Conservation (phyloP, 2,797 vertebrate genomes). For the Takifugu rubripes region DNA sequence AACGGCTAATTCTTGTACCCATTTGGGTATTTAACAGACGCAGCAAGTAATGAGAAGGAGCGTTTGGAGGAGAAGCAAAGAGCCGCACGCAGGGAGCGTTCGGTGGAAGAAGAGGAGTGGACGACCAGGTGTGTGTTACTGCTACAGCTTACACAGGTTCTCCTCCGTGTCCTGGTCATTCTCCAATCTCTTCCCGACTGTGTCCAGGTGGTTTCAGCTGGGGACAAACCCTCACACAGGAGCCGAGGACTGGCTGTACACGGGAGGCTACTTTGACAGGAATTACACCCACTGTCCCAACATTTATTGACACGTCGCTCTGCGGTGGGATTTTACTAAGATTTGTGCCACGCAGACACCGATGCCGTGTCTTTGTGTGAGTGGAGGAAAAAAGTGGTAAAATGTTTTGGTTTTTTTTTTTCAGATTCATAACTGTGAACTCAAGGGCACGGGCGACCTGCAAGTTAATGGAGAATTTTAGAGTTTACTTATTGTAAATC, state of each 20-base stretch:
- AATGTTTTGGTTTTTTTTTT: slow-evolving; percentile 33
- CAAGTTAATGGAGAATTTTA: slow-evolving; percentile 29
- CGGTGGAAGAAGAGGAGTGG: slow-evolving; percentile 86
- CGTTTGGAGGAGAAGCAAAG: slow-evolving; percentile 95
- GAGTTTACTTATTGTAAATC: slow-evolving; percentile 48
- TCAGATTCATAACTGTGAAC: slow-evolving; percentile 46
- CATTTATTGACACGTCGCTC: slow-evolving; percentile 84
- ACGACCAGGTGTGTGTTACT: slow-evolving; percentile 79
- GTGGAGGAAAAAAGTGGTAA: not conserved
- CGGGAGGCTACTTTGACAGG: slow-evolving; percentile 94
- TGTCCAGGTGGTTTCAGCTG: slow-evolving; percentile 75
- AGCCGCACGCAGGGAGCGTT: slow-evolving; percentile 83
- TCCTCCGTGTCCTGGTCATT: not conserved
- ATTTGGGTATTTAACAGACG: slow-evolving; percentile 66
- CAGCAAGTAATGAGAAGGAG: slow-evolving; percentile 90
- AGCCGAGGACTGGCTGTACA: slow-evolving; percentile 89
- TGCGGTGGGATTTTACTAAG: slow-evolving; percentile 35
- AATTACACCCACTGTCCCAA: slow-evolving; percentile 89
- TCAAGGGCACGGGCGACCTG: slow-evolving; percentile 22
- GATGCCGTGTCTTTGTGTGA: slow-evolving; percentile 40
- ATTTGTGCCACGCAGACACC: slow-evolving; percentile 21
- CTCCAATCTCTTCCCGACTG: not conserved
- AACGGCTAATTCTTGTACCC: not conserved
- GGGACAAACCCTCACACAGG: slow-evolving; percentile 87
- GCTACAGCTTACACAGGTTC: not conserved